phyloP scores from a whole-genome alignment of 2,888 invertebrate genomes.

The Mimas tiliae region DNA sequence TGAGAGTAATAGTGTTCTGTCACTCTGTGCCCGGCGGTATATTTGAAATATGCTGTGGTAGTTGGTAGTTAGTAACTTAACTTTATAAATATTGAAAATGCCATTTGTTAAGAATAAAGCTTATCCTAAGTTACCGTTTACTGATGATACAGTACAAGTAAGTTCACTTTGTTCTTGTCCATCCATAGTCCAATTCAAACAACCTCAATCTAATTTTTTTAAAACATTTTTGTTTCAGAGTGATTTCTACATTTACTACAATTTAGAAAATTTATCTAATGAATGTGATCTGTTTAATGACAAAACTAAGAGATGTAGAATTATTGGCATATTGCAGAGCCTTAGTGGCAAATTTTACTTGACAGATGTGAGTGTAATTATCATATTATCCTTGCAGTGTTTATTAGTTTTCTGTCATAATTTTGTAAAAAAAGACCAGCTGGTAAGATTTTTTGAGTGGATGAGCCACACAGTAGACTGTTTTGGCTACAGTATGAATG shows the following conservation, averaged over 20 bases:
- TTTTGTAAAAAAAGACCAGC: too few species aligned
- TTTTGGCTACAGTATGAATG: too few species aligned
- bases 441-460: too few species aligned
- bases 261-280: constrained; percentile 47
- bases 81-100: constrained; percentile 45
- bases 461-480: too few species aligned
- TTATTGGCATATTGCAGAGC: constrained; percentile 66
- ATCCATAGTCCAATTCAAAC: too few species aligned
- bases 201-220: background rate
- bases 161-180: constrained; percentile 32
- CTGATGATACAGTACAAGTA: constrained; percentile 53
- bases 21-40: too few species aligned
- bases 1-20: too few species aligned
- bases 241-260: constrained; percentile 59
- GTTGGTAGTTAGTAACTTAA: too few species aligned
- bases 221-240: constrained; percentile 47
- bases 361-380: constrained; percentile 55
- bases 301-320: constrained; percentile 56
- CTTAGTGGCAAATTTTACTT: constrained; percentile 59
- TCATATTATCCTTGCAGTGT: background rate
- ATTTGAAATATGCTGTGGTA: too few species aligned
- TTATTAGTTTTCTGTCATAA: background rate
- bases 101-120: constrained; percentile 42
- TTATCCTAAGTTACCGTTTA: constrained; percentile 55
- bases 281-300: constrained; percentile 46